Evolutionary conservation across 2,797 vertebrate species (phyloP).

Genomic region (Malurus leucopterus): DNA sequence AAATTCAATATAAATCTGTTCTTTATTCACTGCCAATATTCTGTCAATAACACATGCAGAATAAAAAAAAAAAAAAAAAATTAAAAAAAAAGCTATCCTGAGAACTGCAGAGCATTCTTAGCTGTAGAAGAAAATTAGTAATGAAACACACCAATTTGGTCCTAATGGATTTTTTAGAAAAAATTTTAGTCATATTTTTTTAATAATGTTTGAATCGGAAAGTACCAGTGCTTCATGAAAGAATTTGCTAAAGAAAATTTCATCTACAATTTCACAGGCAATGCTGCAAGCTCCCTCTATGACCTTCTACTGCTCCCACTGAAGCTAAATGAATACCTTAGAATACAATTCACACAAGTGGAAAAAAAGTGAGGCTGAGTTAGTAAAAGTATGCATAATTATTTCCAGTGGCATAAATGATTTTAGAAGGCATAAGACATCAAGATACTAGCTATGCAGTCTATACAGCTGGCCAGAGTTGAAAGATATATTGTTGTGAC

Average conservation of each 20-base stretch:
- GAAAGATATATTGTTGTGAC: background rate
- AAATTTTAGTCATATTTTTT: background rate
- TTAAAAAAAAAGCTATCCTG: background rate
- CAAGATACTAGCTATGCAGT: background rate
- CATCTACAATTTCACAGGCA: background rate
- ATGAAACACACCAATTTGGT: background rate
- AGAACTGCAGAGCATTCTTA: background rate
- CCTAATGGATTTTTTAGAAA: background rate
- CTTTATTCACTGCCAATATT: background rate
- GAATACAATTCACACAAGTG: background rate
- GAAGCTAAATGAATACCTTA: background rate
- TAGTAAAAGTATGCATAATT: background rate
- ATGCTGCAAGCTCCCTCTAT: background rate
- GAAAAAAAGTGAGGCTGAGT: background rate
- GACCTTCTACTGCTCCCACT: background rate
- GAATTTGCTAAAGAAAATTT: background rate
- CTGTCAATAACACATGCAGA: background rate
- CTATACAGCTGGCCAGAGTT: background rate
- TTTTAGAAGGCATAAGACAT: background rate
- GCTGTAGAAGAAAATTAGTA: background rate
- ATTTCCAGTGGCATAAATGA: background rate
- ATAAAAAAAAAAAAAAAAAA: background rate
- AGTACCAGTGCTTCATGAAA: background rate
- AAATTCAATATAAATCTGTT: background rate
- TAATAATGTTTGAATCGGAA: background rate